These are phyloP conservation scores for Drosophila kanapiae DNA, from an alignment of 1,140 invertebrate species.

Conservation along the genomic window DNA sequence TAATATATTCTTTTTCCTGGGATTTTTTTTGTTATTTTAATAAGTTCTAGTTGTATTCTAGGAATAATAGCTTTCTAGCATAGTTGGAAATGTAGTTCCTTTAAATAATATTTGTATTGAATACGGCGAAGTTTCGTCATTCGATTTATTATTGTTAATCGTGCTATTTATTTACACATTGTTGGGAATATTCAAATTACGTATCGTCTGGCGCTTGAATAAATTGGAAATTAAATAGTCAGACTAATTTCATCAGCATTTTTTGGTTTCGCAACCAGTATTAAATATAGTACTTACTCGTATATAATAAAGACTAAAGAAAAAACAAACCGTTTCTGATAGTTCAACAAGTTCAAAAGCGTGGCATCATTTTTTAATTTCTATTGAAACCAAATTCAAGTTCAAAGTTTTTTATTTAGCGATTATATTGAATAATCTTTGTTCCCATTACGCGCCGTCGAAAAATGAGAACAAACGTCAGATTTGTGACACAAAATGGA, in stretches of 20 bases:
- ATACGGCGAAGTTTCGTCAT: not conserved
- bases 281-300: constrained; percentile 1
- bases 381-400: constrained; percentile 32
- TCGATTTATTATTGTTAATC: not conserved
- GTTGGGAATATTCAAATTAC: not conserved
- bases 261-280: constrained; percentile 7
- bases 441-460: constrained; percentile 28
- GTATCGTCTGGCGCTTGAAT: constrained; percentile 14
- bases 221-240: constrained; percentile 15
- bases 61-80: not conserved
- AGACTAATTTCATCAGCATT: constrained; percentile 39
- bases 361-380: constrained; percentile 37
- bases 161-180: constrained; percentile 2
- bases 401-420: constrained; percentile 42
- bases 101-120: not conserved
- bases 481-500: constrained; percentile 1
- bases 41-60: not conserved
- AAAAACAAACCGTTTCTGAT: not conserved
- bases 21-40: not conserved
- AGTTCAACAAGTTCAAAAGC: constrained; percentile 44
- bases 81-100: not conserved
- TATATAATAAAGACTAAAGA: not conserved
- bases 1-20: too few relatives aligned
- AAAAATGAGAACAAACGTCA: constrained; percentile 18
- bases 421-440: constrained; percentile 35